Conservation (phyloP, 2,113 vertebrate genomes). For the Felis catus region DNA sequence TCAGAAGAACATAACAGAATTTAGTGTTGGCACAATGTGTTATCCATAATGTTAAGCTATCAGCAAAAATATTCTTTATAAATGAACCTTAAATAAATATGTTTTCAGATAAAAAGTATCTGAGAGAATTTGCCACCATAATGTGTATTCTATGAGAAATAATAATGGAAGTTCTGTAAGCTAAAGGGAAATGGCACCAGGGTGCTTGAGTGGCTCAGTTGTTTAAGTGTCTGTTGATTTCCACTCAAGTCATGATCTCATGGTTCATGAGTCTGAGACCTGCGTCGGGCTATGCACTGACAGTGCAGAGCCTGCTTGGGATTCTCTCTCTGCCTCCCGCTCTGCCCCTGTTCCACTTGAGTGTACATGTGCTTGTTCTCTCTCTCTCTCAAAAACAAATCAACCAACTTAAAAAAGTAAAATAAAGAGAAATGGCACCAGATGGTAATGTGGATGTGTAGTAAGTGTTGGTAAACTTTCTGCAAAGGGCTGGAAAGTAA, state of each 20-base stretch:
- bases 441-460: neutral
- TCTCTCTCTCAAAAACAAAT: too few species aligned
- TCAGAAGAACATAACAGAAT: neutral
- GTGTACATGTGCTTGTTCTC: too few species aligned
- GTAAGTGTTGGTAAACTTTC: neutral
- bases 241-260: too few species aligned
- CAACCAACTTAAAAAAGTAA: too few species aligned
- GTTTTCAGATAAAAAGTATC: neutral
- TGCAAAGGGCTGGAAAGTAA: neutral
- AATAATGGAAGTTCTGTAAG: neutral
- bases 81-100: neutral
- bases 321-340: too few species aligned
- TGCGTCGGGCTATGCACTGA: too few species aligned
- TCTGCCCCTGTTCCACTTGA: too few species aligned
- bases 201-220: too few species aligned
- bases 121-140: neutral
- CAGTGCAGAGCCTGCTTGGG: too few species aligned
- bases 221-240: too few species aligned
- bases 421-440: neutral
- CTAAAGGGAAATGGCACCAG: neutral
- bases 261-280: too few species aligned
- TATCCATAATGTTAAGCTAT: neutral
- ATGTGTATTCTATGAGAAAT: neutral
- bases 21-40: neutral
- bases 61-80: neutral